Evolutionary conservation across 2,113 vertebrate genomes (phyloP).

Genomic region (Crotophaga sulcirostris): DNA sequence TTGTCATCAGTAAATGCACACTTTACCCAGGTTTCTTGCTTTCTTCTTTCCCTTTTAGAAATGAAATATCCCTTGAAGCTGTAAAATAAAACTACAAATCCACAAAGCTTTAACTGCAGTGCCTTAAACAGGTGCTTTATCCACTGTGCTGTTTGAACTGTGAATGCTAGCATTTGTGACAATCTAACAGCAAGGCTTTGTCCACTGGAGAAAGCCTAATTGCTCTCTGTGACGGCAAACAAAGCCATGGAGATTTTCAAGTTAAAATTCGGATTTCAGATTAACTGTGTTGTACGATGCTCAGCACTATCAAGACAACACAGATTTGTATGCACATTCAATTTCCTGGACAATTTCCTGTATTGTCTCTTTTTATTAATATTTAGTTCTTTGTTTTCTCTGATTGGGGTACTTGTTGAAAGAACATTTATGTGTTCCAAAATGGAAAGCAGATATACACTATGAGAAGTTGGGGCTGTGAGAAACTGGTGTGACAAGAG

Average conservation of each 20-base stretch:
- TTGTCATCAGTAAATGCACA: slow-evolving; percentile 31
- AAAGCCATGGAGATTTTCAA: slow-evolving; percentile 50
- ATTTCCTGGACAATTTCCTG: not conserved
- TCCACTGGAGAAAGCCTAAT: slow-evolving; percentile 65
- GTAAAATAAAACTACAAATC: slow-evolving; percentile 48
- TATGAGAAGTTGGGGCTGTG: not conserved
- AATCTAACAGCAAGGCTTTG: not conserved
- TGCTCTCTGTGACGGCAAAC: slow-evolving; percentile 55
- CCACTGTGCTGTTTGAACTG: slow-evolving; percentile 13
- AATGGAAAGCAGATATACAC: not conserved
- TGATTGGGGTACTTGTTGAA: not conserved
- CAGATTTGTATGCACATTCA: not conserved
- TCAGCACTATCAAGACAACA: not conserved
- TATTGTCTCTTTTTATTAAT: not conserved
- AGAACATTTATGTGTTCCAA: not conserved
- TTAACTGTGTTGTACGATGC: not conserved
- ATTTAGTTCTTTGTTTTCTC: not conserved
- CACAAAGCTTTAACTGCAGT: slow-evolving; percentile 10
- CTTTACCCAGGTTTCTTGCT: slow-evolving; percentile 6
- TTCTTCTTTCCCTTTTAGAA: slow-evolving; percentile 58
- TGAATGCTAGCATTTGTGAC: not conserved
- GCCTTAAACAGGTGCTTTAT: slow-evolving; percentile 43
- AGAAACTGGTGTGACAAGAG: not conserved
- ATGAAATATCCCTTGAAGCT: slow-evolving; percentile 41
- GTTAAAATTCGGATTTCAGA: slow-evolving; percentile 57